Base-by-base conservation (phyloP, 2,113 vertebrate species). In the Pteruthius melanotis region DNA sequence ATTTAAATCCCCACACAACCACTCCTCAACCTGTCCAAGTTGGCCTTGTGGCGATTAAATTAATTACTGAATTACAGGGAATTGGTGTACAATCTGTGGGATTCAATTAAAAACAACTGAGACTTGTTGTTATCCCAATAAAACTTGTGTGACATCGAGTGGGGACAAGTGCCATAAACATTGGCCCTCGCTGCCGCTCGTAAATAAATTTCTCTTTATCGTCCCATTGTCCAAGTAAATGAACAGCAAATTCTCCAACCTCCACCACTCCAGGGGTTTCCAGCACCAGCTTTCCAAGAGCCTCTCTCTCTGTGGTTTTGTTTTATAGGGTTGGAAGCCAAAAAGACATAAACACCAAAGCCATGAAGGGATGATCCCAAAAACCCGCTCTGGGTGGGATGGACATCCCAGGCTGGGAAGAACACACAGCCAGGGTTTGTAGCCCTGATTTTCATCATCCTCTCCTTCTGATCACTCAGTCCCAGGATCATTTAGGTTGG, bases 181-280 rank as follows among this genome's bases (percentile, higher is more conserved):
- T 0, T 16, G 49, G 57, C 70, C n/a, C 49, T 85, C 2, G 0
- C 24, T 44, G 57, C 15, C 0, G 0, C 26, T 64, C 6, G 5
- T 52, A 83, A 90, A 88, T 44, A 33, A 86, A 6, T 15, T 56
- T 35, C 40, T 35, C 12, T 54, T 74, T 77, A 26, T 80, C 49
- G 40, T 42, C 92, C 26, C 35, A 24, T 49, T 83, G 76, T 80
- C 76, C 52, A 40, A 90, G 22, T 9, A 69, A 95, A 92, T 90
- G 74, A 92, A 66, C 35, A 85, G 44, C 31, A 86, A 92, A 83
- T 61, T 65, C 61, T 52, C 21, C 40, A 80, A n/a, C 15, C 22
- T 27, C 17, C 40, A 45, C 31, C 45, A 14, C 63, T 64, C 61
- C 45, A 44, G 66, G 66, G 63, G 19, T 69, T 93, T 37, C 72